Evolutionary conservation across 2,797 vertebrate genomes (phyloP).

Genomic region (Chanos chanos): DNA sequence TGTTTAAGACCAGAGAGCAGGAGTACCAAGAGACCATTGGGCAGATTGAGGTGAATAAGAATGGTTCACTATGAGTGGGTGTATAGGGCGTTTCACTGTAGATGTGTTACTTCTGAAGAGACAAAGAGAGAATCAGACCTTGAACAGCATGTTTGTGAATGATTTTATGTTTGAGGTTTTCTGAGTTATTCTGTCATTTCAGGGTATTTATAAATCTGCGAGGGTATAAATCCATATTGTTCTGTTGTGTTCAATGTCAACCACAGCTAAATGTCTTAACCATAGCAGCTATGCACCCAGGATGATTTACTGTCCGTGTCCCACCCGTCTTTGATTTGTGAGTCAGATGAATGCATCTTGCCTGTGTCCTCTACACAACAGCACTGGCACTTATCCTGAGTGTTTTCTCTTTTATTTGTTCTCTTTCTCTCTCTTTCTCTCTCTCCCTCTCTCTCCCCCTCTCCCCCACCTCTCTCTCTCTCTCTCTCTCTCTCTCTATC

Average conservation of each 20-base stretch:
- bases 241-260: background rate
- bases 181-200: background rate
- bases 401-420: background rate
- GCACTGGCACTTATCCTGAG: background rate
- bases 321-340: slow-evolving; percentile 10
- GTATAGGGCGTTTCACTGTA: background rate
- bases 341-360: background rate
- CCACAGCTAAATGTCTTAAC: background rate
- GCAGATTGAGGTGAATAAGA: slow-evolving; percentile 87
- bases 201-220: background rate
- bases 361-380: background rate
- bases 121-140: too few relatives aligned
- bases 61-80: too few relatives aligned
- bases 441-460: background rate
- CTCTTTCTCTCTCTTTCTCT: background rate
- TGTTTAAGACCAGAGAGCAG: slow-evolving; percentile 94
- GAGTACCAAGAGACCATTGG: slow-evolving; percentile 98
- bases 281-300: background rate
- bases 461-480: background rate
- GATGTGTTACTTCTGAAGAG: background rate
- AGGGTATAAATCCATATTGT: background rate
- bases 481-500: background rate
- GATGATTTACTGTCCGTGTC: background rate
- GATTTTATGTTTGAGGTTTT: background rate
- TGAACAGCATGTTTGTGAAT: background rate